Conservation (phyloP, 2,797 vertebrate species). For the Melanogrammus aeglefinus region DNA sequence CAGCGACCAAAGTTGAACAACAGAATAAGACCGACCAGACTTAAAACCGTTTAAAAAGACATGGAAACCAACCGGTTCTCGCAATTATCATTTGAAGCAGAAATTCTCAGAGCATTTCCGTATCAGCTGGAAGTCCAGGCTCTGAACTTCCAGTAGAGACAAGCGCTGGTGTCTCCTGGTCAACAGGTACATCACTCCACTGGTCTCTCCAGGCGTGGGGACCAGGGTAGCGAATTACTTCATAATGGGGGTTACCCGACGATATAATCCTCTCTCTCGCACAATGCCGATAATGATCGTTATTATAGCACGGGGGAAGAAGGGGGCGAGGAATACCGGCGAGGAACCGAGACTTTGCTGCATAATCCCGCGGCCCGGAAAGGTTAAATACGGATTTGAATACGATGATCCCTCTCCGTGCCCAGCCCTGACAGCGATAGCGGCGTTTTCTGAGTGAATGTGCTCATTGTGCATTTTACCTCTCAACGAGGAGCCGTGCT, state of each 20-base stretch:
- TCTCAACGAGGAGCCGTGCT: conserved; percentile 40
- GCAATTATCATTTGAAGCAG: background rate
- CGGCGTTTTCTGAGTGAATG: conserved; percentile 58
- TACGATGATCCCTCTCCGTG: conserved; percentile 69
- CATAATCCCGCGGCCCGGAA: conserved; percentile 78
- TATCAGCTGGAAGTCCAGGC: background rate
- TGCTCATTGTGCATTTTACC: conserved; percentile 72
- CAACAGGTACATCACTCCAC: conserved; percentile 26
- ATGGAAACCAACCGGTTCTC: background rate
- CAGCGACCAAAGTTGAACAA: background rate
- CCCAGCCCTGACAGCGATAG: conserved; percentile 68
- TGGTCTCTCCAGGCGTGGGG: conserved; percentile 59
- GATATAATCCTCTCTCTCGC: conserved; percentile 78
- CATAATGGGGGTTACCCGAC: conserved; percentile 79
- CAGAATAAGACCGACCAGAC: background rate
- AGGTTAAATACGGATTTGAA: conserved; percentile 83
- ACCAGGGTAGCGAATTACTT: conserved; percentile 72
- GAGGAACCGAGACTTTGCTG: conserved; percentile 75
- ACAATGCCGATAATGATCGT: conserved; percentile 82
- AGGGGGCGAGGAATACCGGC: conserved; percentile 64
- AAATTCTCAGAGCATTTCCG: background rate
- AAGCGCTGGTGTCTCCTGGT: background rate
- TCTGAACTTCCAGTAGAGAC: background rate
- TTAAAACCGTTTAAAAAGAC: background rate
- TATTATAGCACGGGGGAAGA: conserved; percentile 77